phyloP scores from a whole-genome alignment of 2,797 vertebrate genomes.

The Garrulus glandarius region DNA sequence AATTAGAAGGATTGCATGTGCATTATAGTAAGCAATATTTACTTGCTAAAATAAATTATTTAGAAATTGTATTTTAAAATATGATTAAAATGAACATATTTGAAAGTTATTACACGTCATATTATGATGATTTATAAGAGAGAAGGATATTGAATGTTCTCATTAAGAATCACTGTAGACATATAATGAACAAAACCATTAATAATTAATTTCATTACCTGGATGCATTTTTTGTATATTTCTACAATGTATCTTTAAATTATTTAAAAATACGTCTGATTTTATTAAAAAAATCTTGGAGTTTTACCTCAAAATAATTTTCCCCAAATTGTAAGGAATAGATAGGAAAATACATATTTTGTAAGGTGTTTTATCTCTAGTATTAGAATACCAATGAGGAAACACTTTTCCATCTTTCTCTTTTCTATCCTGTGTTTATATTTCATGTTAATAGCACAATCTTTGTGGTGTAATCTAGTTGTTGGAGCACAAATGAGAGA shows the following conservation, averaged over 20 bases:
- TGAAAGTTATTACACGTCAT: background rate
- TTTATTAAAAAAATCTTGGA: background rate
- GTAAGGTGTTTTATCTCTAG: background rate
- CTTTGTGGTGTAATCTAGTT: background rate
- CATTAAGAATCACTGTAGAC: background rate
- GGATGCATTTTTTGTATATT: background rate
- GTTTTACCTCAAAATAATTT: background rate
- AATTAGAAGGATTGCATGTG: background rate
- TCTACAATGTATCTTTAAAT: background rate
- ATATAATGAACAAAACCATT: background rate
- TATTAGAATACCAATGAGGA: background rate
- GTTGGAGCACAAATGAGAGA: background rate
- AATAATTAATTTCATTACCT: background rate
- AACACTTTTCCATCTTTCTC: background rate
- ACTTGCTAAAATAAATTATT: background rate
- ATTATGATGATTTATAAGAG: background rate
- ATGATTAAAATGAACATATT: background rate
- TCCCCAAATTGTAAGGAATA: background rate
- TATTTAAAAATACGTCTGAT: background rate
- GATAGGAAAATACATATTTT: background rate
- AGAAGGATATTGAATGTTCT: background rate
- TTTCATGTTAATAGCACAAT: background rate
- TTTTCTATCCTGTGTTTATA: background rate
- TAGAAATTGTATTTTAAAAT: background rate
- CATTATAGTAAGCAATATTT: background rate